Conservation (phyloP, 2,113 vertebrate genomes). For the Mormoops blainvillei region DNA sequence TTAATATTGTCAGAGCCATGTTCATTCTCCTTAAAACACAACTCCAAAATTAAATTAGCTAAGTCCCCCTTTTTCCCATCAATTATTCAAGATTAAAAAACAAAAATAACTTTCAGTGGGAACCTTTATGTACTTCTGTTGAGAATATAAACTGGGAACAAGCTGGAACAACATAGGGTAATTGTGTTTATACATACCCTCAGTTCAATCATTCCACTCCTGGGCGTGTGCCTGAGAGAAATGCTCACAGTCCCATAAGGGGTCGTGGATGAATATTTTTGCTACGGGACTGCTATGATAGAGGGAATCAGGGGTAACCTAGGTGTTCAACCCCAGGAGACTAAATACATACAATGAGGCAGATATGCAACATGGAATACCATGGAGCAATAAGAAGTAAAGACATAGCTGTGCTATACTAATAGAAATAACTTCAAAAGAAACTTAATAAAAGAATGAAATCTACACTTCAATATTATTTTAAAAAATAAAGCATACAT, state of each 20-base stretch:
- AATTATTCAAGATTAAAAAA: background rate
- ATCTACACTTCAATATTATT: background rate
- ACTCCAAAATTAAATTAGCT: constrained; percentile 13
- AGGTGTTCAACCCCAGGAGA: background rate
- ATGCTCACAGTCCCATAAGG: background rate
- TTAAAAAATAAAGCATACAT: background rate
- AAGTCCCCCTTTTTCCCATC: background rate
- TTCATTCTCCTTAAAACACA: background rate
- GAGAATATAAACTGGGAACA: background rate
- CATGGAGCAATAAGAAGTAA: background rate
- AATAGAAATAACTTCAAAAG: background rate
- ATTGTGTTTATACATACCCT: background rate
- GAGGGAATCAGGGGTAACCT: background rate
- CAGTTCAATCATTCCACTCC: background rate
- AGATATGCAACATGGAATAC: background rate
- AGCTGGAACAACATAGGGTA: background rate
- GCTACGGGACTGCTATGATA: background rate
- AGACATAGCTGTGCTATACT: background rate
- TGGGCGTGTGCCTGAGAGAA: background rate
- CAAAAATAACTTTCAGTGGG: background rate
- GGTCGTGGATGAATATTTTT: background rate
- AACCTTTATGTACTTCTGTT: background rate
- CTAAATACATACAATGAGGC: background rate
- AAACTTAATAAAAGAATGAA: background rate
- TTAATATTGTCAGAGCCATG: background rate